phyloP scores from a whole-genome alignment of 2,888 invertebrate species.

The Cyrtodaria siliqua region DNA sequence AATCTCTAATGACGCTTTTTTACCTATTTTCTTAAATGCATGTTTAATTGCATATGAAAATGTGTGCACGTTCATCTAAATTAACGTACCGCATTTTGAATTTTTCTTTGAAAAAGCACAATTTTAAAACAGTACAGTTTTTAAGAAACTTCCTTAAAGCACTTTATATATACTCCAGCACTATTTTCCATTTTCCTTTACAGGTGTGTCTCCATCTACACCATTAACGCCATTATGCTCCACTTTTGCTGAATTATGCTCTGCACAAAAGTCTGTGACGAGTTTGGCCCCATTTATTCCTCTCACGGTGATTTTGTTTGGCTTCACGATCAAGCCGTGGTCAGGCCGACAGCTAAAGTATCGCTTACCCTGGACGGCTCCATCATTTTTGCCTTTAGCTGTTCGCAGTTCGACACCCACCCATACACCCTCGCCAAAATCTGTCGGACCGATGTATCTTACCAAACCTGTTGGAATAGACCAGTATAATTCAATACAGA shows the following conservation, averaged over 20 bases:
- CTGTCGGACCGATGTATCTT: slow-evolving; percentile 86
- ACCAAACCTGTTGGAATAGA: slow-evolving; percentile 84
- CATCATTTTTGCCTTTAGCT: slow-evolving; percentile 85
- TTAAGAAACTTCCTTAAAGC: too few species aligned
- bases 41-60: too few species aligned
- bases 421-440: slow-evolving; percentile 87
- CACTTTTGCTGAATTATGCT: too few species aligned
- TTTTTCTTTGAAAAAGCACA: too few species aligned
- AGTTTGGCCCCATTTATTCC: slow-evolving; percentile 87
- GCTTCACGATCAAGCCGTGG: slow-evolving; percentile 85
- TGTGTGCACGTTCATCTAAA: too few species aligned
- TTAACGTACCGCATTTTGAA: too few species aligned
- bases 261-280: slow-evolving; percentile 67
- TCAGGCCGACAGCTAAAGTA: slow-evolving; percentile 84
- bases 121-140: too few species aligned
- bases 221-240: slow-evolving; percentile 8
- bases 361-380: slow-evolving; percentile 83
- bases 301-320: slow-evolving; percentile 85
- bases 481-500: too few species aligned
- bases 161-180: neutral
- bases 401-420: slow-evolving; percentile 87
- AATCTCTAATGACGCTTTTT: too few species aligned
- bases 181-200: slow-evolving; percentile 40
- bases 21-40: too few species aligned
- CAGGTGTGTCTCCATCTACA: slow-evolving; percentile 28